A percentile compares a stretch with the other conserved stretches of the same genome.
Conservation (phyloP, 2,888 invertebrate species). For the Sturmia bella region DNA sequence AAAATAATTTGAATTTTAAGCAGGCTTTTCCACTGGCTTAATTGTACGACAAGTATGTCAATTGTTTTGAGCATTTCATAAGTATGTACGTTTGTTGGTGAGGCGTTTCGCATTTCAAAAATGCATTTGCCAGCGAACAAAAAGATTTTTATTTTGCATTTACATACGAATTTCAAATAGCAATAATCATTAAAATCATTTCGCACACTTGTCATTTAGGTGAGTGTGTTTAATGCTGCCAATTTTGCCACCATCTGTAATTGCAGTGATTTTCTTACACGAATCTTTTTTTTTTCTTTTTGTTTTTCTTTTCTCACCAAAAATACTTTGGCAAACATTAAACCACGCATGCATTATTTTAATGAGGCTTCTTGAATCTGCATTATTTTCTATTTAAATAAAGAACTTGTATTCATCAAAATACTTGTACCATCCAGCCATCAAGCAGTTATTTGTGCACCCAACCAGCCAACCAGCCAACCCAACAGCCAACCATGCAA, state of each 20-base stretch:
- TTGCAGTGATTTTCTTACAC: constrained; percentile 48
- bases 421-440: constrained; percentile 46
- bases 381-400: constrained; percentile 62
- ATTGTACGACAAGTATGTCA: constrained; percentile 53
- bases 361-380: constrained; percentile 60
- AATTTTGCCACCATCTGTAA: constrained; percentile 64
- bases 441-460: constrained; percentile 21
- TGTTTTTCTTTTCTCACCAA: neutral
- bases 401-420: constrained; percentile 51
- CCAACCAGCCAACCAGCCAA: constrained; percentile 29
- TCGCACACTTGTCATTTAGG: constrained; percentile 44
- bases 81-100: neutral
- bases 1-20: neutral
- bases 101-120: constrained; percentile 15
- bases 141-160: constrained; percentile 20
- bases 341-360: constrained; percentile 66
- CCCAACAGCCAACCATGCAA: constrained; percentile 46
- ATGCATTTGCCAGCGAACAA: constrained; percentile 57
- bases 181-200: constrained; percentile 55
- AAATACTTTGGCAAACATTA: constrained; percentile 56
- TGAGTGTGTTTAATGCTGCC: constrained; percentile 55
- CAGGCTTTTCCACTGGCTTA: neutral
- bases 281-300: constrained; percentile 8
- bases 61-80: constrained; percentile 44
- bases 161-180: constrained; percentile 38